These are phyloP conservation scores for Lysandra bellargus DNA, from an alignment of 2,888 invertebrate species.

Conservation along the genomic window DNA sequence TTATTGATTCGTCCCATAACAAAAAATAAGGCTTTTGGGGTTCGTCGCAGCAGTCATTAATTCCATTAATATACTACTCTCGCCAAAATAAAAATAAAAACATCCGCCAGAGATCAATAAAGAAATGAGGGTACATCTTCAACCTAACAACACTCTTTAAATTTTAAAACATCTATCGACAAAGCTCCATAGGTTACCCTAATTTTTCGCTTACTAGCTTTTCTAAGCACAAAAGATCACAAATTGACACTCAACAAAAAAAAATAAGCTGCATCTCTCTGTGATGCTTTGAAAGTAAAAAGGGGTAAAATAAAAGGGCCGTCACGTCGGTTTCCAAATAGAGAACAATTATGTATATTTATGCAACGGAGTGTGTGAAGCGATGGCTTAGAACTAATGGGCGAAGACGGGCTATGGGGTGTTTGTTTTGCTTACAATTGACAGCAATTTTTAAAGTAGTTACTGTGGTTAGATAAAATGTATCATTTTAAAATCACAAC, in stretches of 20 bases:
- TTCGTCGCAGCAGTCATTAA: constrained; percentile 61
- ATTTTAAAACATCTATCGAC: neutral
- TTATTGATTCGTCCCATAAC: constrained; percentile 74
- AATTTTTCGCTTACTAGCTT: neutral
- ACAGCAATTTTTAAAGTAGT: constrained; percentile 33
- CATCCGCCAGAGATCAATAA: neutral
- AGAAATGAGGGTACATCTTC: neutral
- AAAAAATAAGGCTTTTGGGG: constrained; percentile 56
- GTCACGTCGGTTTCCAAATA: constrained; percentile 44
- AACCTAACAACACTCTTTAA: neutral
- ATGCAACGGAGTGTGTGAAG: constrained; percentile 58
- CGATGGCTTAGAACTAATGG: constrained; percentile 62
- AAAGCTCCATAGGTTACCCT: neutral
- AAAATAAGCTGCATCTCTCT: constrained; percentile 33
- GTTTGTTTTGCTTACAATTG: constrained; percentile 48
- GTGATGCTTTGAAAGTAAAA: constrained; percentile 34
- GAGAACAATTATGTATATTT: constrained; percentile 68
- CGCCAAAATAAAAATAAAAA: neutral
- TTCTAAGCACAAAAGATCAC: constrained; percentile 36
- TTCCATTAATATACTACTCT: constrained; percentile 63
- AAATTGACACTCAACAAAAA: constrained; percentile 42
- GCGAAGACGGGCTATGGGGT: constrained; percentile 56
- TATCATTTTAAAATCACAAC: neutral
- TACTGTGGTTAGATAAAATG: neutral
- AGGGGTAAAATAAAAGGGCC: constrained; percentile 36